Evolutionary conservation across 2,113 vertebrate species (phyloP), one percentile per base, ranked within the genome.

Genomic region (Ptilorrhoa leucosticta): DNA sequence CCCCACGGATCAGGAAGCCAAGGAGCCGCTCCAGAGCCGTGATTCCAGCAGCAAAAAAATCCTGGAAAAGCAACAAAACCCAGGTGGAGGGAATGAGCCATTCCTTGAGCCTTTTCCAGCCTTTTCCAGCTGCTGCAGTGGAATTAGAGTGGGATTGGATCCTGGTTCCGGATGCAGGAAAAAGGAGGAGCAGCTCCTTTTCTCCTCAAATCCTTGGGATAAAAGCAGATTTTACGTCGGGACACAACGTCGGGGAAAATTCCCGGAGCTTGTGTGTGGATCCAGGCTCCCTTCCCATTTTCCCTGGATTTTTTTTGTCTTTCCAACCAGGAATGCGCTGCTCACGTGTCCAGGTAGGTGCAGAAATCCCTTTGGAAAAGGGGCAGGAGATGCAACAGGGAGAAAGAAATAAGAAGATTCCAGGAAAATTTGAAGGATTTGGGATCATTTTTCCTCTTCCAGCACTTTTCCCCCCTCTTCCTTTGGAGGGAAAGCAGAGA

Each of bases 251-350:
- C 40, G 24, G 39, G 15, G 61, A 31, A 21, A 84, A 71, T 1
- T 0, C 20, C 39, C 2, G 0, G 1, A 63, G 19, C 21, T 12
- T 33, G 19, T 4, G 0, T 0, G 2, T 24, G 31, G 31, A 84
- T 35, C 44, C 31, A 13, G 35, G 31, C 10, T 48, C 53, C 70
- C 4, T 71, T 45, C 27, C 11, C 13, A 12, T 22, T 87, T 48
- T 51, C 24, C 28, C 37, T 48, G 40, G 5, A 37, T n/a, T 89
- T 93, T n/a, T 63, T 63, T 17, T 17, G 33, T 58, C 24, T 12
- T 73, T 70, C 40, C 61, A 58, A 4, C 9, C 4, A 7, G 30
- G 70, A 50, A 7, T 47, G 27, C 3, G 61, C 40, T 18, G 12
- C 10, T 7, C 16, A 1, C 1, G 1, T 5, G 7, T 4, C 13